A percentile compares a stretch with the other conserved stretches of the same genome.
These are phyloP conservation scores for Trachelipus rathkii DNA, from an alignment of 1,140 invertebrate species.

Conservation along the genomic window DNA sequence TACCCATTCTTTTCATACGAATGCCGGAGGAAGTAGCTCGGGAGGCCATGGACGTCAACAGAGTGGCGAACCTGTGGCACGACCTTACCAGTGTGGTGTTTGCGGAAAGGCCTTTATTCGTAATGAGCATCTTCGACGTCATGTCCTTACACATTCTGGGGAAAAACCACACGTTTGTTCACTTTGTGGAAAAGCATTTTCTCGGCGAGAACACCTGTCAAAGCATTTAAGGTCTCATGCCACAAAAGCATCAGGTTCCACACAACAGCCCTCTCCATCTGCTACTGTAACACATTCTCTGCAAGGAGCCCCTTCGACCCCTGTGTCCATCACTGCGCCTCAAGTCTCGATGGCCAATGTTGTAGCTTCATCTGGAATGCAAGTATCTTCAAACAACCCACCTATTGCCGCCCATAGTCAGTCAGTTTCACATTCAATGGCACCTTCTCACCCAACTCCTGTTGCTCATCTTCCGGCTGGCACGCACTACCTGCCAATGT, in stretches of 20 bases:
- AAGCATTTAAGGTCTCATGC: slow-evolving; percentile 45
- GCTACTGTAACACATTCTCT: not conserved
- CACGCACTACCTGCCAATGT: not conserved
- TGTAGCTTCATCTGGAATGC: not conserved
- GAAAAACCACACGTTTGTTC: slow-evolving; percentile 82
- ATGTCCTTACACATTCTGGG: slow-evolving; percentile 45
- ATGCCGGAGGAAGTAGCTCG: not conserved
- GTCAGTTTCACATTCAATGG: not conserved
- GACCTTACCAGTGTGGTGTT: slow-evolving; percentile 52
- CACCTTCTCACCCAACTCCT: not conserved
- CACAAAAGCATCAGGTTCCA: slow-evolving; percentile 28
- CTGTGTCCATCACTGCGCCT: not conserved
- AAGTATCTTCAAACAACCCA: not conserved
- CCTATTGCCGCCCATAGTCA: not conserved
- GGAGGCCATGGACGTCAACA: slow-evolving; percentile 19
- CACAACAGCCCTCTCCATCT: slow-evolving; percentile 14
- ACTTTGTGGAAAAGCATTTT: slow-evolving; percentile 50
- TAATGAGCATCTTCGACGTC: slow-evolving; percentile 44
- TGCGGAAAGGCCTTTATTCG: slow-evolving; percentile 80
- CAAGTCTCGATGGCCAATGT: not conserved
- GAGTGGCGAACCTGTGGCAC: slow-evolving; percentile 40
- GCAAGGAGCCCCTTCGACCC: not conserved
- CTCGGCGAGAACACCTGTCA: slow-evolving; percentile 44
- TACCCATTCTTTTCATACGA: not conserved
- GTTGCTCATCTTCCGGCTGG: not conserved